Conservation (phyloP, 2,797 vertebrate genomes). For the Parauchenoglanis punctatus region DNA sequence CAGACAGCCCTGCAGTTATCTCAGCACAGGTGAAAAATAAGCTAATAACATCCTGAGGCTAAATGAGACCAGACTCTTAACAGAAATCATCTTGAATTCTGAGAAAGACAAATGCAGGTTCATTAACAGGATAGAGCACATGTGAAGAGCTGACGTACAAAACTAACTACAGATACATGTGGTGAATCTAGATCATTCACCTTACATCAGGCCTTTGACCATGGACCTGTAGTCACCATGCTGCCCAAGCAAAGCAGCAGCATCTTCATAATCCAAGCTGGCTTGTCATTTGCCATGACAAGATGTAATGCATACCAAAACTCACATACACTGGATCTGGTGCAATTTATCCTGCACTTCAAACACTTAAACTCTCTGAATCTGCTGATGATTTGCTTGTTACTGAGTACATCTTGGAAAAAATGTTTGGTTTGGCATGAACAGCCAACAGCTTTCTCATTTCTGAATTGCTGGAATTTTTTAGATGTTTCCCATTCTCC, state of each 20-base stretch:
- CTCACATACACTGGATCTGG: not conserved
- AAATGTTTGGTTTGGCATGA: not conserved
- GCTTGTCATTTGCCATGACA: not conserved
- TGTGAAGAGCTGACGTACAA: not conserved
- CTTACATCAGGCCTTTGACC: not conserved
- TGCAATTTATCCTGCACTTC: not conserved
- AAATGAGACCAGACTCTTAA: not conserved
- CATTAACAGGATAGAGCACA: not conserved
- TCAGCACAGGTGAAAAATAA: not conserved
- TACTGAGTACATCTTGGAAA: not conserved
- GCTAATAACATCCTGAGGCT: constrained; percentile 4
- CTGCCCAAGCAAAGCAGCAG: not conserved
- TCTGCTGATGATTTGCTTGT: not conserved
- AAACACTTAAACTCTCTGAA: not conserved
- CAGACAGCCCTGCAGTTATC: not conserved
- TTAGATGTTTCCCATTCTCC: not conserved
- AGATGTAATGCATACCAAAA: not conserved
- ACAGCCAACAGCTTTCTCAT: not conserved
- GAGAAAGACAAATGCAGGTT: not conserved
- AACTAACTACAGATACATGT: not conserved
- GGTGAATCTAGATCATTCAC: not conserved
- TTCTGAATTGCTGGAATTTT: not conserved
- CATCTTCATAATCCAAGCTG: not conserved
- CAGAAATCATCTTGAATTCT: not conserved
- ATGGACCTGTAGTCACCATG: not conserved